Evolutionary conservation across 2,113 vertebrate genomes (phyloP).

Genomic region (Pelodiscus sinensis): DNA sequence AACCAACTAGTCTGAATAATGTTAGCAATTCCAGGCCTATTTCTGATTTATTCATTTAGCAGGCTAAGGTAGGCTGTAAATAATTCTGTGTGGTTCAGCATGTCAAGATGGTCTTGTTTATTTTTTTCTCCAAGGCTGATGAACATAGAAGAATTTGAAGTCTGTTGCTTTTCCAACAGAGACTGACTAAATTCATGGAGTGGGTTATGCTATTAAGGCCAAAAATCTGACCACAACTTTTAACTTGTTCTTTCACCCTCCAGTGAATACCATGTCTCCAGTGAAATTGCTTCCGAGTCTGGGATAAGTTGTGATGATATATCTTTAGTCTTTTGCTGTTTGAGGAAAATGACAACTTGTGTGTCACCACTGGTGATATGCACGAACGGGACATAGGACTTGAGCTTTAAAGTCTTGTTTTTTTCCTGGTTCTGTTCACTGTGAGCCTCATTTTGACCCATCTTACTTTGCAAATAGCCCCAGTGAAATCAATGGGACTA

Average conservation of each 20-base stretch:
- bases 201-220: neutral
- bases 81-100: slow-evolving; percentile 8
- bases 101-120: neutral
- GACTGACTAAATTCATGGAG: neutral
- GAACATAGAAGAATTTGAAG: slow-evolving; percentile 45
- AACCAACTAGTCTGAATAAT: neutral
- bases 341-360: neutral
- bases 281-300: neutral
- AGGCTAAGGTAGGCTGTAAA: neutral
- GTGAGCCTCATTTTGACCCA: accelerated
- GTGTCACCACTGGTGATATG: neutral
- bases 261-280: neutral
- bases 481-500: neutral
- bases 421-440: neutral
- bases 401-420: neutral
- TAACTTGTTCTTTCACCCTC: neutral
- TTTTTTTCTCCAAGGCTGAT: slow-evolving; percentile 29
- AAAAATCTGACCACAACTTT: neutral
- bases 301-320: neutral
- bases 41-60: slow-evolving; percentile 32
- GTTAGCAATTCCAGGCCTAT: slow-evolving; percentile 1
- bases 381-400: neutral
- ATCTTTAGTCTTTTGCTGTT: neutral
- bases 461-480: neutral
- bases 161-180: neutral